Percentiles rank a stretch among this genome's conserved stretches.
phyloP scores from a whole-genome alignment of 2,113 vertebrate genomes.

The Centropus bengalensis region DNA sequence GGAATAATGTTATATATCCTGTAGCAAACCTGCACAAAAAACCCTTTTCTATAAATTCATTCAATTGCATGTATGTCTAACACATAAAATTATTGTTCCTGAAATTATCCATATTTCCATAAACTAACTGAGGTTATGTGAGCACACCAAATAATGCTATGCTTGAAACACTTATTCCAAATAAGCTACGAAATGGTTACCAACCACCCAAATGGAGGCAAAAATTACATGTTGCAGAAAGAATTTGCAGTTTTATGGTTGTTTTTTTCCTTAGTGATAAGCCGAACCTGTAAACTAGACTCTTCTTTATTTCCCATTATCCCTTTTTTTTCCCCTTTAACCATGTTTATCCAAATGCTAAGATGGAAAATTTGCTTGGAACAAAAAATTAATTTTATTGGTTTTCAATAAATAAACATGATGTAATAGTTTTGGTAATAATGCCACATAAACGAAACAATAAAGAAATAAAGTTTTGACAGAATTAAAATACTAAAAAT shows the following conservation, averaged over 20 bases:
- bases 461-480: background rate
- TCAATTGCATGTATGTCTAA: background rate
- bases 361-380: background rate
- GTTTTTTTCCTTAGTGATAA: background rate
- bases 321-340: background rate
- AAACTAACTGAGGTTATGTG: background rate
- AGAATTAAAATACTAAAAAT: background rate
- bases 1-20: background rate
- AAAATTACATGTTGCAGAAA: background rate
- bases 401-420: background rate
- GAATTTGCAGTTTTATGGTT: background rate
- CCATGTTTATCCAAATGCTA: background rate
- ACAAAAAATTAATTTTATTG: background rate
- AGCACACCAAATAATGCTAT: background rate
- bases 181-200: background rate
- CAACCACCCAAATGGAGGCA: background rate
- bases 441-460: background rate
- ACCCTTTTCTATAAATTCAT: background rate
- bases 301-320: background rate
- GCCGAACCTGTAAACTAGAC: background rate
- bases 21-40: background rate
- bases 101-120: background rate
- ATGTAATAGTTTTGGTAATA: background rate
- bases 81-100: background rate
- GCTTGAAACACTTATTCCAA: background rate